A percentile compares a stretch with the other conserved stretches of the same genome.
Conservation (phyloP, 2,797 vertebrate genomes). For the Syngnathus rostellatus region DNA sequence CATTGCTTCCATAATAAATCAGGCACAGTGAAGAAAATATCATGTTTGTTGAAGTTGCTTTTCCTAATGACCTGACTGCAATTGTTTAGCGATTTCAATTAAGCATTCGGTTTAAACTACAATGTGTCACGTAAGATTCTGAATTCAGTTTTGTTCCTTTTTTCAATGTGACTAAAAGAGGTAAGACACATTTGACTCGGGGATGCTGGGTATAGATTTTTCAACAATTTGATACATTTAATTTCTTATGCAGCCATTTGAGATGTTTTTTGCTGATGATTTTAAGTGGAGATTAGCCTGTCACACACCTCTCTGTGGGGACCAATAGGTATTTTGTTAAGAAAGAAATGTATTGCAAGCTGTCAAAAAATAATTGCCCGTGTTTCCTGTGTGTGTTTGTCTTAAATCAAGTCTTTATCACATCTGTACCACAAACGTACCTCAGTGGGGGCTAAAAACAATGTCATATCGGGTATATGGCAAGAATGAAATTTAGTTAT, state of each 20-base stretch:
- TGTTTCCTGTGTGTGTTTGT: neutral
- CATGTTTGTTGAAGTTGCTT: neutral
- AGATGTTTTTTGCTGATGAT: neutral
- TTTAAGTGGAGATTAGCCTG: constrained; percentile 1
- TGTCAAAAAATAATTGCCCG: neutral
- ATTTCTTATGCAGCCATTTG: neutral
- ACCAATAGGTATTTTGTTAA: neutral
- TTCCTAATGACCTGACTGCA: neutral
- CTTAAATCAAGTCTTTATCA: neutral
- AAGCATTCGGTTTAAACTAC: neutral
- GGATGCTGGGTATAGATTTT: constrained; percentile 19
- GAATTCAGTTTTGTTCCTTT: neutral
- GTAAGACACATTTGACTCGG: neutral
- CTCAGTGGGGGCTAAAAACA: neutral
- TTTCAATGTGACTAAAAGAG: neutral
- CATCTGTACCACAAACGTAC: neutral
- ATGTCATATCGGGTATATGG: neutral
- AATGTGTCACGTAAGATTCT: too few relatives aligned
- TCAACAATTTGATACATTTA: constrained; percentile 4
- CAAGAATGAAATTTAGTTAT: neutral
- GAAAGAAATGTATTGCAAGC: neutral
- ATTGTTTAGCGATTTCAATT: neutral
- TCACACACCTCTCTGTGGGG: neutral
- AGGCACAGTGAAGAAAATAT: too few relatives aligned
- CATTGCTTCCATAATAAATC: neutral